Evolutionary conservation across 2,113 vertebrate species (phyloP), one percentile per base, ranked within the genome.

Genomic region (Cyprinodon variegatus): DNA sequence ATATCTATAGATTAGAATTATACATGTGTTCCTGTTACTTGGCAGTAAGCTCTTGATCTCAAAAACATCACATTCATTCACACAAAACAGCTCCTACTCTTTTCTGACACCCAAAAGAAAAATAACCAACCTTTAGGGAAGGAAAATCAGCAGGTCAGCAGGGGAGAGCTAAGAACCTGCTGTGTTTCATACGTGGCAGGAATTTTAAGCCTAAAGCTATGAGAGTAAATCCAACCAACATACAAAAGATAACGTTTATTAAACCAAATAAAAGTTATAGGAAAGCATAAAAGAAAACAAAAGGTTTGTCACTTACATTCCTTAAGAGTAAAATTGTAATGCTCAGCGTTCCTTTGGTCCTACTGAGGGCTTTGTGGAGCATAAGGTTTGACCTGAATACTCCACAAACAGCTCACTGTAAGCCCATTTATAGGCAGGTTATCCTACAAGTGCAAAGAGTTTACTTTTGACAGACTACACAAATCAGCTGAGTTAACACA

Each of bases 171-270:
- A 84, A 78, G 64, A 79, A 48, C 86, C 88, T 82, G 84, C 88
- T 92, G 83, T 79, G 86, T 75, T 75, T 89, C 83, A 84, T 84
- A 85, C 78, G 11, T 75, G 63, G 62, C 72, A 89, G 80, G 88
- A 91, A 90, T 91, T 88, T 92, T 90, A 91, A 92, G 85, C 85
- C 75, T 50, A 68, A 38, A 74, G 70, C 72, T 76, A 68, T 72
- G 62, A 77, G 82, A 83, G 57, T 64, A 84, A 48, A 72, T 63
- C 71, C 71, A 67, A 66, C 50, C 36, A 43, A 62, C 61, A 75
- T 61, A 10, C 20, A 69, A 61, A 82, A 72, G 20, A 57, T 57
- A 57, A 65, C 29, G 61, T 60, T 40, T 11, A 12, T 60, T 17
- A 48, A 20, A 14, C 20, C 48, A 67, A 39, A 9, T 17, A 11